Base-by-base conservation (phyloP, 2,888 invertebrate species). In the Eupeodes latifasciatus region DNA sequence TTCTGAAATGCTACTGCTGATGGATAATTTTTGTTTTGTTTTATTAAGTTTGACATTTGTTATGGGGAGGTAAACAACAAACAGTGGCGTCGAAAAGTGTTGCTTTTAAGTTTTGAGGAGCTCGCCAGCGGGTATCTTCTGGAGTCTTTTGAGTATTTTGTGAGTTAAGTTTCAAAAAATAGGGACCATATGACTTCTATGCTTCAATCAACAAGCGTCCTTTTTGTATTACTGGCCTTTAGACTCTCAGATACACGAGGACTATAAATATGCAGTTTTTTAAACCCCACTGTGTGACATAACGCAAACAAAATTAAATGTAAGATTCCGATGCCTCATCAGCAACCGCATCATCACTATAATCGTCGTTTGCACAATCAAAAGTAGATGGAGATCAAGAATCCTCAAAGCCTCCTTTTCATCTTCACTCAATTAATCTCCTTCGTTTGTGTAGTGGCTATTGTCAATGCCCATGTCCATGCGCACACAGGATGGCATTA, bases 381-480 rank as follows among this genome's bases (percentile, higher is more conserved):
- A 85, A 88, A 84, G 80, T 84, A 80, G 87, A 87, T 82, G 85
- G 89, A 89, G 84, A 87, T 89, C 89, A 90, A 89, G 82, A 87
- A 87, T 72, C 59, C 57, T 59, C 47, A 75, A 9, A 40, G 51
- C 27, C 61, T 62, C 66, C 57, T 40, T 69, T 51, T 81, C 76
- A 81, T 85, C 77, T 81, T 84, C 87, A 85, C 77, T 88, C 69
- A 74, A 88, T 88, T 85, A 74, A 85, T 88, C 87, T 85, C 59
- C 67, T 81, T 75, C 36, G 61, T 64, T 40, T 5, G 66, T 49
- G 36, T 76, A 80, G 72, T 80, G 86, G 88, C 81, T 85, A 88
- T 88, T 88, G 85, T 85, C 88, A 88, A 81, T 85, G 88, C 16
- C 36, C 67, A n/a, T 11, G 44, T 10, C 7, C 44, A 44, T 44